Percentiles rank a stretch among this genome's conserved stretches.
phyloP scores from a whole-genome alignment of 2,888 invertebrate species.

The Callinectes sapidus region DNA sequence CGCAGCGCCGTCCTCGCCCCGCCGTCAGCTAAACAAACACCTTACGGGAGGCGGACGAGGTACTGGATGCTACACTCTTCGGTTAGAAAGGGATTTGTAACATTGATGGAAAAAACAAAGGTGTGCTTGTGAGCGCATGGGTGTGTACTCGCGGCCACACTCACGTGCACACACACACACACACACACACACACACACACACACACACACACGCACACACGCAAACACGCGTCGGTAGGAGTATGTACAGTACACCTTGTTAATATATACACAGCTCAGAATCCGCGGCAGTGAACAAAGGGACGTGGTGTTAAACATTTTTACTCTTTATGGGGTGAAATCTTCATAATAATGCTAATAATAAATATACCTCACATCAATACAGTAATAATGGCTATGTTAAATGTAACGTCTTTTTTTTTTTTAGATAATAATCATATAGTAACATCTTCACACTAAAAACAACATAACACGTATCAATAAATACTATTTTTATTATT shows the following conservation, averaged over 20 bases:
- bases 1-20: background rate
- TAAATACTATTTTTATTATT: background rate
- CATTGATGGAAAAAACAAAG: conserved; percentile 33
- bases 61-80: conserved; percentile 32
- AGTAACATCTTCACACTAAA: background rate
- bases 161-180: background rate
- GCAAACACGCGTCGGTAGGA: background rate
- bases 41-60: background rate
- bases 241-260: background rate
- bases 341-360: background rate
- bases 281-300: conserved; percentile 17
- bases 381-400: background rate
- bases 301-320: background rate
- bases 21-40: conserved; percentile 31
- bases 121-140: background rate
- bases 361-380: background rate
- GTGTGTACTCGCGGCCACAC: background rate
- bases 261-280: background rate
- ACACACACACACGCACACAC: background rate
- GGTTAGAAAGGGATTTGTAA: conserved; percentile 41
- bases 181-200: conserved; percentile 14
- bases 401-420: background rate
- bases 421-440: background rate
- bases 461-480: background rate
- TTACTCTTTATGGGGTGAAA: background rate